These are phyloP conservation scores for Agrilus planipennis DNA, from an alignment of 1,140 invertebrate genomes.

Conservation along the genomic window DNA sequence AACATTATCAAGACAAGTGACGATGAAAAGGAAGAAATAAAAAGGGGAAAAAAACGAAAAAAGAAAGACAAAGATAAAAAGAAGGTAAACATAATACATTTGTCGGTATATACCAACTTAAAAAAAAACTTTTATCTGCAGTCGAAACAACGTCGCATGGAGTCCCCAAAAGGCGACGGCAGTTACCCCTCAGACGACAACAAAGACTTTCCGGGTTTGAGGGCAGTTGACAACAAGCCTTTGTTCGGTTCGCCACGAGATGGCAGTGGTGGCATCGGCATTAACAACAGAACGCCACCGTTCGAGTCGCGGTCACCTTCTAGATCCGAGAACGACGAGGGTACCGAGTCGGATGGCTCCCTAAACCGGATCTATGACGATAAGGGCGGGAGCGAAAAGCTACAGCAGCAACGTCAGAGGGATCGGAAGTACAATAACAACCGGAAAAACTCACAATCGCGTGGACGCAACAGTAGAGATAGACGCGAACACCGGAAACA, in stretches of 20 bases:
- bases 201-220: too few species aligned
- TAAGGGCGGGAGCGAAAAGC: too few species aligned
- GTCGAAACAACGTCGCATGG: constrained; percentile 33
- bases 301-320: too few species aligned
- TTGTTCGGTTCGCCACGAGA: too few species aligned
- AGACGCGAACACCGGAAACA: constrained; percentile 13
- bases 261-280: too few species aligned
- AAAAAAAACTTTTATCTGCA: constrained; percentile 19
- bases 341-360: constrained; percentile 21
- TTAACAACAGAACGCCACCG: too few species aligned
- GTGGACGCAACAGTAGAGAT: constrained; percentile 15
- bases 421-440: too few species aligned
- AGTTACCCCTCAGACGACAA: too few species aligned
- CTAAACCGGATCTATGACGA: constrained; percentile 17
- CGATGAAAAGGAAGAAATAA: constrained; percentile 31
- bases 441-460: too few species aligned
- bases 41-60: constrained; percentile 34
- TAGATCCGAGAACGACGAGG: too few species aligned
- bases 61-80: constrained; percentile 31
- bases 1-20: constrained; percentile 19
- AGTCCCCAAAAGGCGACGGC: constrained; percentile 36
- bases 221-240: too few species aligned
- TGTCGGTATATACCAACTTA: constrained; percentile 4
- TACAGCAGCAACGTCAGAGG: constrained; percentile 20
- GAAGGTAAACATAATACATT: constrained; percentile 9